Evolutionary conservation across 2,797 vertebrate species (phyloP), one percentile per base, ranked within the genome.

Genomic region (Lepilemur ruficaudatus): DNA sequence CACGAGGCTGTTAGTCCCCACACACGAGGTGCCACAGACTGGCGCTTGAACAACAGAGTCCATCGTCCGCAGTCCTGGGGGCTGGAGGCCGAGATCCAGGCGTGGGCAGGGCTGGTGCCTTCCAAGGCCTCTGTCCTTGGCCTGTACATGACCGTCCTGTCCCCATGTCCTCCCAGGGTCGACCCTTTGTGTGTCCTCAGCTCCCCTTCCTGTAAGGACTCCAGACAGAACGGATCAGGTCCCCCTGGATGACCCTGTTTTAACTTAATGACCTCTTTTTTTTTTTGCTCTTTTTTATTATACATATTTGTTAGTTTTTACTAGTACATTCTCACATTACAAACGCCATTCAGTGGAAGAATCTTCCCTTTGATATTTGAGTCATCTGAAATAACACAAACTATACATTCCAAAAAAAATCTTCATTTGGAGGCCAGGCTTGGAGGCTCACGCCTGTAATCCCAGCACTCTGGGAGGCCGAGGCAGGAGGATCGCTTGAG

Each of bases 251-350:
- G 28, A 14, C 11, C 59, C 30, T 11, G 11, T 61, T 61, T 61
- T 61, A 61, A 61, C 28, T 30, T 30, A 61, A 11, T 30, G 5
- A 30, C 12, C 59, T 30, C 59, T 61, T 61, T 61, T 50, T 50
- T 14, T 92, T 86, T 93, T 95, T 75, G 65, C 46, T 97, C 46
- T 96, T 95, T 97, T 97, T 94, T 94, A 96, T 52, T 97, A 97
- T 81, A 97, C 96, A 96, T 86, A 93, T 97, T 98, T 98, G 98
- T 98, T 98, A 91, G 90, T 97, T 98, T 98, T 95, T 98, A 98
- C 97, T 98, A 97, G 98, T 79, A 90, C 97, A 98, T 93, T 97
- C 89, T 92, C 95, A 97, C 96, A 97, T 98, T 98, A 98, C 96
- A 98, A 97, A 98, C 88, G 97, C 93, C 93, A 88, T 97, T 97